Evolutionary conservation across 1,140 invertebrate genomes (phyloP).

Genomic region (Ridgeia piscesae): DNA sequence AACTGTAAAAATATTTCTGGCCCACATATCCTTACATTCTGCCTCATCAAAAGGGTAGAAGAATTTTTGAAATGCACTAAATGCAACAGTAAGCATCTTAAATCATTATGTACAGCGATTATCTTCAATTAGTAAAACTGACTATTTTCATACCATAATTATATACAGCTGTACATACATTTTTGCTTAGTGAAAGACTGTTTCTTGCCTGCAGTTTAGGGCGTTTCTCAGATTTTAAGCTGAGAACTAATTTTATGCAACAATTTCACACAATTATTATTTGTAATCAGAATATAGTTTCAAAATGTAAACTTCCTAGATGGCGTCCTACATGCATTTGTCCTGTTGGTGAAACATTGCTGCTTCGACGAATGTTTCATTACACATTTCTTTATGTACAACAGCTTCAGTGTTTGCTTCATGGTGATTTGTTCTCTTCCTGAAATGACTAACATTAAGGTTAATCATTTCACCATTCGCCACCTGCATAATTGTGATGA

Average conservation of each 20-base stretch:
- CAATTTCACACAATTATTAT: neutral
- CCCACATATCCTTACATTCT: too few relatives aligned
- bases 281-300: neutral
- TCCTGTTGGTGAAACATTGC: neutral
- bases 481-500: neutral
- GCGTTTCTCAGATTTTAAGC: neutral
- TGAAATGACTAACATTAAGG: slow-evolving; percentile 1
- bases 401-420: neutral
- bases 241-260: neutral
- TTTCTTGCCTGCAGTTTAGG: too few relatives aligned
- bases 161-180: too few relatives aligned
- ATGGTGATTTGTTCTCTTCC: neutral
- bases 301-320: neutral
- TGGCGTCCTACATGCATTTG: neutral
- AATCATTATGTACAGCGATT: too few relatives aligned
- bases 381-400: neutral
- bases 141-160: too few relatives aligned
- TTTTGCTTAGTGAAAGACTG: too few relatives aligned
- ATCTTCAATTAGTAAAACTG: too few relatives aligned
- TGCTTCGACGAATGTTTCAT: neutral
- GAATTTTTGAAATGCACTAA: too few relatives aligned
- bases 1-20: too few relatives aligned
- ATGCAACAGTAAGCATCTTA: too few relatives aligned
- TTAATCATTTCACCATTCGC: neutral
- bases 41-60: too few relatives aligned